Base-by-base conservation (phyloP, 2,888 invertebrate genomes). In the Volucella inanis region DNA sequence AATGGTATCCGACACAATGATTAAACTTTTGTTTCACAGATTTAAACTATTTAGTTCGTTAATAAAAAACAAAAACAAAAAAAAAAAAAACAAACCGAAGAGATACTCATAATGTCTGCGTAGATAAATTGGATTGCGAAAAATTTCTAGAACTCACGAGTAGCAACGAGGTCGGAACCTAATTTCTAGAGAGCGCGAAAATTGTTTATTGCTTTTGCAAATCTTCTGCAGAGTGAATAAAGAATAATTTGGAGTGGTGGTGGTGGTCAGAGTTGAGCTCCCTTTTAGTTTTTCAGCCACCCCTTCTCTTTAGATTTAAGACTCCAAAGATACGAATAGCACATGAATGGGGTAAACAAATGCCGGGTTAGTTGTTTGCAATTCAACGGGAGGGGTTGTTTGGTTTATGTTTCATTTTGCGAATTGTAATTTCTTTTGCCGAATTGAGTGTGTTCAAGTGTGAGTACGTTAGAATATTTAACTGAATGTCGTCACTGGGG, bases 171-270 rank as follows among this genome's bases (percentile, higher is more conserved):
- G 75, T 67, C 75, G 38, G 57, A 65, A 43, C 43, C 75, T 54
- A 75, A 59, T 75, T 75, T 31, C 31, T 15, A 15, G 39, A 6
- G 6, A 6, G 31, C n/a, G 31, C 39, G 14, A 49, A 65, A 75
- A 49, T 67, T 75, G 75, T 67, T 75, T 75, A 75, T 75, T 75
- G 49, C 59, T 50, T 67, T 59, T 12, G 75, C 57, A 15, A 59
- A 55, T 59, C 22, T 14, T 72, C 6, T 31, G 31, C 11, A 12
- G 39, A 54, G 62, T 64, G 18, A 72, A 55, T 72, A 62, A 39
- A 38, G 50, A 31, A 12, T 4, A 14, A 52, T 41, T 41, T 31
- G 43, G 31, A 52, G 52, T 54, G 45, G 12, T 15, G 3, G 10
- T 43, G 41, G 43, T n/a, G 54, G 49, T 39, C 14, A 38, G 43